These are phyloP conservation scores for Eupithecia exiguata DNA, from an alignment of 2,888 invertebrate genomes.

Conservation along the genomic window DNA sequence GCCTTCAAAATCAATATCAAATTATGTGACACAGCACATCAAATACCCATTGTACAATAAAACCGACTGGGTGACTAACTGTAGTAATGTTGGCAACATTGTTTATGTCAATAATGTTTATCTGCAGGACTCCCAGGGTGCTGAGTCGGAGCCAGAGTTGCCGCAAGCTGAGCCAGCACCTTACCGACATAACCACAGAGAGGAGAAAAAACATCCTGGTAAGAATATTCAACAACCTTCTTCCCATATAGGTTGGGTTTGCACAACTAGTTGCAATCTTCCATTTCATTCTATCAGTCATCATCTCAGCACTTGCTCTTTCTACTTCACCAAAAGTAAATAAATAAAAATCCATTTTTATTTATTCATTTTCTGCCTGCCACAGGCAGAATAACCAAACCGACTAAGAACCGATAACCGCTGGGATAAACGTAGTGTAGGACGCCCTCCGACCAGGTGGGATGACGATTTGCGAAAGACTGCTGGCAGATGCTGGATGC, in stretches of 20 bases:
- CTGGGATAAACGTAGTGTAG: too few species aligned
- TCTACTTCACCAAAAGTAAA: neutral
- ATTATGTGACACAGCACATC: neutral
- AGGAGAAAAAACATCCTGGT: constrained; percentile 56
- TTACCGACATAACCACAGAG: constrained; percentile 44
- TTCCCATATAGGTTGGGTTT: neutral
- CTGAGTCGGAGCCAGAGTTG: constrained; percentile 78
- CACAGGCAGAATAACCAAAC: too few species aligned
- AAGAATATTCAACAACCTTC: constrained; percentile 27
- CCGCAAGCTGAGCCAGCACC: constrained; percentile 66
- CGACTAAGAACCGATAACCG: too few species aligned
- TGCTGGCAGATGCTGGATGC: too few species aligned
- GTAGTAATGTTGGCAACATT: neutral
- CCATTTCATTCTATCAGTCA: neutral
- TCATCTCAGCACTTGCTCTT: neutral
- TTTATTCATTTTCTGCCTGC: too few species aligned
- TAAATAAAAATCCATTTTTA: too few species aligned
- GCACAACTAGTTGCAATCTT: neutral
- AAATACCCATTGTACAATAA: neutral
- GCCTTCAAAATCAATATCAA: neutral
- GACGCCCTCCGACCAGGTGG: too few species aligned
- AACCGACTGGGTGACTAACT: neutral
- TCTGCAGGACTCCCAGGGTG: constrained; percentile 77
- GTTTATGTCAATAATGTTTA: constrained; percentile 49
- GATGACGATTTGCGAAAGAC: too few species aligned